phyloP scores from a whole-genome alignment of 2,888 invertebrate genomes.

The Mimachlamys varia region DNA sequence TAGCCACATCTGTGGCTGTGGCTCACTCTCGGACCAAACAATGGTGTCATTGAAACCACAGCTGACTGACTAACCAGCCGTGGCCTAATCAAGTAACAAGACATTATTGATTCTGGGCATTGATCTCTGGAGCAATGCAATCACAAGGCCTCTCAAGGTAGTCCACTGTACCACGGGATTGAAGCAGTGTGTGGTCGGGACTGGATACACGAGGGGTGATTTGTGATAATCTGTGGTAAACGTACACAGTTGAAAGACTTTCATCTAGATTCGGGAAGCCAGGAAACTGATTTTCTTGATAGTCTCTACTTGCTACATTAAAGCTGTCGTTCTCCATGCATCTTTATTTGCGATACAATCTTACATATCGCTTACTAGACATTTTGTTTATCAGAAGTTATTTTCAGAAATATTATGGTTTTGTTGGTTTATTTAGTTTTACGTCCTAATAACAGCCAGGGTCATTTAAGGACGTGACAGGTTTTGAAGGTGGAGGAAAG shows the following conservation, averaged over 20 bases:
- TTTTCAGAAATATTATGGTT: too few species aligned
- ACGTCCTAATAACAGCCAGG: too few species aligned
- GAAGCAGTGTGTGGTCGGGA: not conserved
- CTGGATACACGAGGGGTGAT: not conserved
- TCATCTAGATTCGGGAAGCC: not conserved
- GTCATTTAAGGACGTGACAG: too few species aligned
- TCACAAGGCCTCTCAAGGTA: not conserved
- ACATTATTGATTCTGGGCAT: conserved; percentile 21
- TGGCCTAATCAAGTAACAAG: conserved; percentile 28
- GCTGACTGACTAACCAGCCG: conserved; percentile 23
- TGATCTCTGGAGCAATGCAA: not conserved
- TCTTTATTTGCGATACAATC: not conserved
- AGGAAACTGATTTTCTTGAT: not conserved
- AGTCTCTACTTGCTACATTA: not conserved
- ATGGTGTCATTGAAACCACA: conserved; percentile 13
- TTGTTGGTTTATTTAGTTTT: too few species aligned
- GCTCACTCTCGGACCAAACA: conserved; percentile 5
- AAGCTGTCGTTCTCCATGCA: not conserved
- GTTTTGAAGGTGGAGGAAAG: too few species aligned
- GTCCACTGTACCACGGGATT: not conserved
- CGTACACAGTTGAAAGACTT: not conserved
- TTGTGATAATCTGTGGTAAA: not conserved
- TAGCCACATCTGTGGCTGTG: not conserved
- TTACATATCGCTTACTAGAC: not conserved
- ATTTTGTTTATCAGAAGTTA: too few species aligned